phyloP scores from a whole-genome alignment of 2,113 vertebrate genomes.

The Puma concolor region DNA sequence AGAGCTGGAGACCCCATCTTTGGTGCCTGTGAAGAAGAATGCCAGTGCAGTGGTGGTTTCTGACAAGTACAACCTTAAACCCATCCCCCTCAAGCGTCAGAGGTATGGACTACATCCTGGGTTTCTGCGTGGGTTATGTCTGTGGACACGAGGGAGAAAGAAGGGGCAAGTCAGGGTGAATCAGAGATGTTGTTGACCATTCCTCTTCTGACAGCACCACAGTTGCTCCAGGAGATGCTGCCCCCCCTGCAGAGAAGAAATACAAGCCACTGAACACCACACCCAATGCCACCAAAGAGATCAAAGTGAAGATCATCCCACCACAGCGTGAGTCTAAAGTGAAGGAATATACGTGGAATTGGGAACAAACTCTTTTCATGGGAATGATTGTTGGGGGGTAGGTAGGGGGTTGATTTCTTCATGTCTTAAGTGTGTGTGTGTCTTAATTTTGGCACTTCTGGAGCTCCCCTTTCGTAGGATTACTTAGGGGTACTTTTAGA shows the following conservation, averaged over 20 bases:
- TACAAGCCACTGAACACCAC: constrained; percentile 97
- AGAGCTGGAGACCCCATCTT: constrained; percentile 92
- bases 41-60: constrained; percentile 85
- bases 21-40: constrained; percentile 89
- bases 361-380: neutral
- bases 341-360: neutral
- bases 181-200: neutral
- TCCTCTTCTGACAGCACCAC: constrained; percentile 67
- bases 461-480: neutral
- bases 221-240: constrained; percentile 70
- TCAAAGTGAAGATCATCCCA: constrained; percentile 98
- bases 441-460: neutral
- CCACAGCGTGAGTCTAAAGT: constrained; percentile 90
- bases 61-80: constrained; percentile 96
- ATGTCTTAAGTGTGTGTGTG: neutral
- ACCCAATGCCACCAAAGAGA: constrained; percentile 95
- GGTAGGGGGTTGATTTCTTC: neutral
- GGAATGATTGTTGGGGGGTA: neutral
- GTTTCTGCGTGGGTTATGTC: neutral
- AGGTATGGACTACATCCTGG: constrained; percentile 80
- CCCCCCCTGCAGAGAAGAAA: constrained; percentile 93
- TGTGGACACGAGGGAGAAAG: neutral
- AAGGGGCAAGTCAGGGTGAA: neutral
- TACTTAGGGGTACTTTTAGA: neutral
- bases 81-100: constrained; percentile 93